Evolutionary conservation across 2,113 vertebrate species (phyloP).

Genomic region (Syrrhaptes paradoxus): DNA sequence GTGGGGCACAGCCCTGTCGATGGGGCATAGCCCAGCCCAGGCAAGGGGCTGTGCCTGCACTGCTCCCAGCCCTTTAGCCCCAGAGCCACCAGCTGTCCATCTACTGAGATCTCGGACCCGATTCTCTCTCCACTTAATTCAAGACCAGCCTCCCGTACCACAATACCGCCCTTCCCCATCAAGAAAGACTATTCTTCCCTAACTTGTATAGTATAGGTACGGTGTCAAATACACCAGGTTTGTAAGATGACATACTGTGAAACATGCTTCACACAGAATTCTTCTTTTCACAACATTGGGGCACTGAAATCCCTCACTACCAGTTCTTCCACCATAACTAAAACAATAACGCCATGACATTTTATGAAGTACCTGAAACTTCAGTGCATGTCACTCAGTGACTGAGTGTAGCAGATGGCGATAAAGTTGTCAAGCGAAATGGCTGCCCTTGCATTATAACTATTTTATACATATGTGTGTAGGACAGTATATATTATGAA

Average conservation of each 20-base stretch:
- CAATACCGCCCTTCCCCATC: not conserved
- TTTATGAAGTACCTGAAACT: not conserved
- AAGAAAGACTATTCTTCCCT: not conserved
- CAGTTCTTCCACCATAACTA: not conserved
- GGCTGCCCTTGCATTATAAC: not conserved
- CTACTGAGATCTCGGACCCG: too few species aligned
- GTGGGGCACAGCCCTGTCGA: not conserved
- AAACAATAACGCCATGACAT: not conserved
- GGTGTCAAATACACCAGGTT: not conserved
- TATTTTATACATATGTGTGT: not conserved
- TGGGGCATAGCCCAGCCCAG: not conserved
- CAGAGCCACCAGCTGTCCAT: not conserved
- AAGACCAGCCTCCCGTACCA: not conserved
- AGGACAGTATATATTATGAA: not conserved
- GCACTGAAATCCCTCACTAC: not conserved
- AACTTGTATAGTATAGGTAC: not conserved
- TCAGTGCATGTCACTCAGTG: accelerated
- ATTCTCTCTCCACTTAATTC: not conserved
- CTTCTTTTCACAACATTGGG: not conserved
- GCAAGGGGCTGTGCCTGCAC: accelerated
- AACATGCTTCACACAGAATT: not conserved
- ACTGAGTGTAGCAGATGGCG: not conserved
- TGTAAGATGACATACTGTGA: not conserved
- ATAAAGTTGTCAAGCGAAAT: not conserved
- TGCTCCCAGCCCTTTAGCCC: not conserved